Conservation (phyloP, 2,888 invertebrate species). For the Heterodera filipjevi region DNA sequence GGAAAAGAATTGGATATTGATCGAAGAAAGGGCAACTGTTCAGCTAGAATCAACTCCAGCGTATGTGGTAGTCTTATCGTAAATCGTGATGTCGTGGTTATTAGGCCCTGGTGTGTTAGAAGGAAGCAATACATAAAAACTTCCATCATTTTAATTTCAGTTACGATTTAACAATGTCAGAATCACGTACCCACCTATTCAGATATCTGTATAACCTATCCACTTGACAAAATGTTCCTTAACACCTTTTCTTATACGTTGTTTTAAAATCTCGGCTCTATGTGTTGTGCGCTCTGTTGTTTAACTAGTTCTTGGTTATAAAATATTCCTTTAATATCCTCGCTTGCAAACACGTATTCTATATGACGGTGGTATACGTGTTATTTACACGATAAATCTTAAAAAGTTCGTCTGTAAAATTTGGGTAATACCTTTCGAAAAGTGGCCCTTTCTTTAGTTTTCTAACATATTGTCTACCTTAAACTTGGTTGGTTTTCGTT, state of each 20-base stretch:
- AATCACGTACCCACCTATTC: slow-evolving; percentile 2
- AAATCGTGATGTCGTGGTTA: too few relatives aligned
- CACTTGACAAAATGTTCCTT: slow-evolving; percentile 16
- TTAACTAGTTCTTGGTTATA: slow-evolving; percentile 4
- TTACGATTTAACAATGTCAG: neutral
- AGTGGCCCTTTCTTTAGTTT: too few relatives aligned
- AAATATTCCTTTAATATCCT: slow-evolving; percentile 13
- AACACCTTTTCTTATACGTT: neutral
- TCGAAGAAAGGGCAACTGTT: too few relatives aligned
- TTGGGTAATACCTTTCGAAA: too few relatives aligned
- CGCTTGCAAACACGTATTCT: neutral
- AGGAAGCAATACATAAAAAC: neutral
- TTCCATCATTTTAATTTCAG: neutral
- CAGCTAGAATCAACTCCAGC: too few relatives aligned
- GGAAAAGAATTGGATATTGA: too few relatives aligned
- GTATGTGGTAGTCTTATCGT: too few relatives aligned
- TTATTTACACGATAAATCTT: neutral
- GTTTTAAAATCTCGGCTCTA: slow-evolving; percentile 10
- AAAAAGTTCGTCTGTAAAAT: too few relatives aligned
- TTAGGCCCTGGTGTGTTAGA: too few relatives aligned
- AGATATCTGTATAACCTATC: neutral
- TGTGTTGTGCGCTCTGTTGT: neutral
- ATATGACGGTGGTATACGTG: neutral
- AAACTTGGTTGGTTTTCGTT: too few relatives aligned
- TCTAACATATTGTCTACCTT: too few relatives aligned